Percentiles rank a stretch among this genome's conserved stretches.
Evolutionary conservation across 2,888 invertebrate species (phyloP).

Genomic region (Litoditis marina): DNA sequence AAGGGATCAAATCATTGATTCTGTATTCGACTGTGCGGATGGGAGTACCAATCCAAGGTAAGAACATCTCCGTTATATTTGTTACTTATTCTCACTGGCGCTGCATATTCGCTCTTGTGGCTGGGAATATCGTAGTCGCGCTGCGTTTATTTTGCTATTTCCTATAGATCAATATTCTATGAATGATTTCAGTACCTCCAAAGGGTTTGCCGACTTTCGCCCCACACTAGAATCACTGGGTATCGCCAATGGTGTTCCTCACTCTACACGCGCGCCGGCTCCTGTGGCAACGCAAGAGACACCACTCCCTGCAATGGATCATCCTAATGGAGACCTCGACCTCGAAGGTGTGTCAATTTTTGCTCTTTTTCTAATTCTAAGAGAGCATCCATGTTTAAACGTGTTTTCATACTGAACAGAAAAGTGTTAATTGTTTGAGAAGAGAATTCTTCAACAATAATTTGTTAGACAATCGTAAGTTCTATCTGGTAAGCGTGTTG

Average conservation of each 20-base stretch:
- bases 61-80: too few species aligned
- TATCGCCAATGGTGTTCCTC: not conserved
- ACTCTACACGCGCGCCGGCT: not conserved
- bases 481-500: too few species aligned
- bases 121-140: too few species aligned
- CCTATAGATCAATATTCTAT: not conserved
- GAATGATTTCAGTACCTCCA: not conserved
- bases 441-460: too few species aligned
- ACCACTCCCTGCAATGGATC: not conserved
- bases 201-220: not conserved
- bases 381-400: too few species aligned
- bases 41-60: too few species aligned
- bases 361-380: too few species aligned
- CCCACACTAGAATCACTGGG: not conserved
- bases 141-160: not conserved
- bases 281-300: not conserved
- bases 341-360: conserved; percentile 1
- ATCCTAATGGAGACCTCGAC: not conserved
- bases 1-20: conserved; percentile 42
- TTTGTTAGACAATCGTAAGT: too few species aligned
- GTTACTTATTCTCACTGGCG: too few species aligned
- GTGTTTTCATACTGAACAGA: too few species aligned
- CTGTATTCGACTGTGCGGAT: conserved; percentile 37
- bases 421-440: too few species aligned
- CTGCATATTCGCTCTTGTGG: too few species aligned